Base-by-base conservation (phyloP, 2,888 invertebrate species). In the Melinaea menophilus region DNA sequence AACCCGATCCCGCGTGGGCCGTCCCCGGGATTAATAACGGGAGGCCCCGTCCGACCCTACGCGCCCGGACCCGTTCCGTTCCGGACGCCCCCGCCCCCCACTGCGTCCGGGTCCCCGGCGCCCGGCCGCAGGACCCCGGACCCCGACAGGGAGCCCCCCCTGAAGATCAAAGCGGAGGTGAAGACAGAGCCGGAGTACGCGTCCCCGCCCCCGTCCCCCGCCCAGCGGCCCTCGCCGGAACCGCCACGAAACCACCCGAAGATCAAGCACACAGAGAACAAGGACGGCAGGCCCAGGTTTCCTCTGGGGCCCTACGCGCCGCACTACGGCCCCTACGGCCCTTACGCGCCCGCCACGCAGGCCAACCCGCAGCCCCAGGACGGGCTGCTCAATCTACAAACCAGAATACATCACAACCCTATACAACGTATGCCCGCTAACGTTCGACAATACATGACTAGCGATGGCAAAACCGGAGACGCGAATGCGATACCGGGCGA, bases 231-330 rank as follows among this genome's bases (percentile, higher is more conserved):
- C 3, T 80, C 82, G n/a, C 79, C 80, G 5, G 84, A 84, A 34
- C 80, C 84, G 33, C 83, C 81, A 12, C 70, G 82, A n/a, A 76
- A 72, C 46, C 88, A 86, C 58, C 89, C 89, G 5, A 89, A 90
- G 72, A 85, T 91, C 35, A 91, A 91, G 65, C 85, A 84, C 67
- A 90, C 90, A 0, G 91, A 91, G 64, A 85, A 84, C 70, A 90
- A 90, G 71, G 88, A 87, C 58, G 78, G 91, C 0, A 78, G 83
- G 51, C 86, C 83, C 72, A 79, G 85, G 11, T 89, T 76, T 70
- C 91, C 91, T 45, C 81, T 89, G 3, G 91, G 91, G 0, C 91
- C 91, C 0, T 91, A 91, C 76, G 91, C 91, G 56, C 91, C 91
- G 0, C 88, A 88, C 67, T 90, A 88, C 72, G 86, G 84, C 0